These are phyloP conservation scores for Caloenas nicobarica DNA, from an alignment of 2,113 vertebrate genomes.

Conservation along the genomic window DNA sequence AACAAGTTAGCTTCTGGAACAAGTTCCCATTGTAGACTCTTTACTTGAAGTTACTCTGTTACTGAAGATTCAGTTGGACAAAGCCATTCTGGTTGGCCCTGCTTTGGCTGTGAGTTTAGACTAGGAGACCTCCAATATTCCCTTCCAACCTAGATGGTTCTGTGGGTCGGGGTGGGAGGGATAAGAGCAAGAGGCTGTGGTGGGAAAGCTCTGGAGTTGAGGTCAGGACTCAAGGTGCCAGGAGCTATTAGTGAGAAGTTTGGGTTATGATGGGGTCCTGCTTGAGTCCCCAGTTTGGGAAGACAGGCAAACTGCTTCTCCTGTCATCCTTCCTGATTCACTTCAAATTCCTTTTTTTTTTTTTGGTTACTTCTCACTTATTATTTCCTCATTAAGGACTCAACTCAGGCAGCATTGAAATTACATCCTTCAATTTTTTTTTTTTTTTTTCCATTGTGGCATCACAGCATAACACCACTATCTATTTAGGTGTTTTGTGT, in stretches of 20 bases:
- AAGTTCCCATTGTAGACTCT: background rate
- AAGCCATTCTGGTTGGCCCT: background rate
- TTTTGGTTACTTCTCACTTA: background rate
- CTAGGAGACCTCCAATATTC: background rate
- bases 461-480: background rate
- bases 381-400: background rate
- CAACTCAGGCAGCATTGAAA: background rate
- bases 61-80: background rate
- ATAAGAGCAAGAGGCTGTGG: background rate
- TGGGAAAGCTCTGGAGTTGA: background rate
- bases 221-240: background rate
- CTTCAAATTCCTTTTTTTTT: background rate
- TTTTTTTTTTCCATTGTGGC: background rate
- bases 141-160: background rate
- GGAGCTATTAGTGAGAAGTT: background rate
- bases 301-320: background rate
- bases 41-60: background rate
- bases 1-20: background rate
- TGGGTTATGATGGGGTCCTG: background rate
- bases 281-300: background rate
- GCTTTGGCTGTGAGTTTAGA: background rate
- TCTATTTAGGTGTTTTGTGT: background rate
- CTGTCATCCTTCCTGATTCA: background rate
- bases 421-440: background rate
- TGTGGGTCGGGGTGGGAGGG: background rate